Percentiles rank a stretch among this genome's conserved stretches.
phyloP scores from a whole-genome alignment of 2,797 vertebrate genomes.

The Falco novaeseelandiae region DNA sequence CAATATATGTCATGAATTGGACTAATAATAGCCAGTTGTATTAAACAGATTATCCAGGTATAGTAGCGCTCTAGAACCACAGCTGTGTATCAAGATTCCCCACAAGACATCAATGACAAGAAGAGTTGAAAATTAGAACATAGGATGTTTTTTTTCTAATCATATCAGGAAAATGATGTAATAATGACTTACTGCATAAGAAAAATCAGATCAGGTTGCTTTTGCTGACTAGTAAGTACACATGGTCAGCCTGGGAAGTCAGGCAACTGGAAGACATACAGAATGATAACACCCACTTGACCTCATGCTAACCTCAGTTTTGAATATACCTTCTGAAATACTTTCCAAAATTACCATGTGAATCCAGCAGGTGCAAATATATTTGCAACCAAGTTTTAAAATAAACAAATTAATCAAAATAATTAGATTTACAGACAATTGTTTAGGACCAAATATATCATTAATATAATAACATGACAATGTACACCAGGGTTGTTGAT shows the following conservation, averaged over 20 bases:
- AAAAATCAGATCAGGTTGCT: background rate
- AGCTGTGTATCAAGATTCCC: background rate
- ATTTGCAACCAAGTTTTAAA: background rate
- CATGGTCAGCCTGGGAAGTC: background rate
- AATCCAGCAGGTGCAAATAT: background rate
- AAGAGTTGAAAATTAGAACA: background rate
- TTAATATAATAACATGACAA: background rate
- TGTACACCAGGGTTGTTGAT: background rate
- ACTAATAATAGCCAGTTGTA: background rate
- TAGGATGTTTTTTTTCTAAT: accelerated
- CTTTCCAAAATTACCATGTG: background rate
- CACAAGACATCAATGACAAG: background rate
- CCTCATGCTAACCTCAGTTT: background rate
- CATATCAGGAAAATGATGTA: background rate
- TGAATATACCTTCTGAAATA: background rate
- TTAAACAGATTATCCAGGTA: background rate
- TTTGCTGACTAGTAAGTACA: background rate
- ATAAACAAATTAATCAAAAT: background rate
- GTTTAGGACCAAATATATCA: background rate
- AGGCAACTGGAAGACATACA: background rate
- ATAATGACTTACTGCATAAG: background rate
- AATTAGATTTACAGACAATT: background rate
- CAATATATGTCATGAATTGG: background rate
- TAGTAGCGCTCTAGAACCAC: background rate
- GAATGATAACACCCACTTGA: background rate